Base-by-base conservation (phyloP, 2,113 vertebrate species). In the Gambusia affinis region DNA sequence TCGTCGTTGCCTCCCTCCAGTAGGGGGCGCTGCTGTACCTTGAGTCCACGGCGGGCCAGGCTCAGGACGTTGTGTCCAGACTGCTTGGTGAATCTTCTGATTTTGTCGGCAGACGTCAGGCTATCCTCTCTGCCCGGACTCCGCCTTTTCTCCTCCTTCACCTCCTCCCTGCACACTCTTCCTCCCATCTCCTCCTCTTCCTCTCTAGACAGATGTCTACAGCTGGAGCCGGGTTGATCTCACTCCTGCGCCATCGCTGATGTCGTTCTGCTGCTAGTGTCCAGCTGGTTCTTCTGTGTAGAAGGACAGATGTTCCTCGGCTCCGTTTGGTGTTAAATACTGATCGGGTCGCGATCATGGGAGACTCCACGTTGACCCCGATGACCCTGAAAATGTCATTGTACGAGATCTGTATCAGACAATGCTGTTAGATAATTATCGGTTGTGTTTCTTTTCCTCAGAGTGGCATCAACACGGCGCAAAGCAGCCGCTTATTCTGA, bases 21-120 rank as follows among this genome's bases (percentile, higher is more conserved):
- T 51, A 51, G 42, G 39, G 19, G 37, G 37, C 6, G 22, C 42
- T 61, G 70, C 17, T 19, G 0, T 76, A 90, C 89, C 87, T 92
- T 95, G 91, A 97, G 94, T 28, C 96, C 95, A 63, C 95, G 95
- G 62, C 96, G 96, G 33, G 96, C 93, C 88, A 97, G 90, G 75
- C 92, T 97, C 76, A 98, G 91, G 60, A 95, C 95, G 61, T 93
- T 91, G 68, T 92, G 95, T 3, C 91, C 88, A 81, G 95, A 92
- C 75, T 92, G 92, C 54, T 66, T 93, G 7, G 82, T 64, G 28
- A 91, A 73, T 1, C 87, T 76, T n/a, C 89, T 71, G 76, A 94
- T 91, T 73, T 79, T 87, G 51, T 94, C 90, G 0, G 75, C 83
- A 24, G 88, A 91, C 0, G 84, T 82, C 76, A 95, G 89, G 66